phyloP scores from a whole-genome alignment of 2,888 invertebrate species.

The Tenthredo notha region DNA sequence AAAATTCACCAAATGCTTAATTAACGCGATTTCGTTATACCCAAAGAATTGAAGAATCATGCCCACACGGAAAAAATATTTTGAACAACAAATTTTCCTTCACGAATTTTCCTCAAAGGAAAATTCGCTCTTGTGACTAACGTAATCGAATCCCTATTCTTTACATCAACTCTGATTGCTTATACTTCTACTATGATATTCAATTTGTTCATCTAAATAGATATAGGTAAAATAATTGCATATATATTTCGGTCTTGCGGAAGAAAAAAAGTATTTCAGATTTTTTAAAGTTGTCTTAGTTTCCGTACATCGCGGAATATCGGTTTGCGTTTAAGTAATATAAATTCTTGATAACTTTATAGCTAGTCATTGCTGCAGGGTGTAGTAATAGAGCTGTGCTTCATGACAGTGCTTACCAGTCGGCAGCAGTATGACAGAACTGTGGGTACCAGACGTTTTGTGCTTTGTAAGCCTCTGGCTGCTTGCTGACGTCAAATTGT shows the following conservation, averaged over 20 bases:
- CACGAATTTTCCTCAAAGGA: no score
- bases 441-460: background rate
- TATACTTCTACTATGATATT: no score
- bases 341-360: background rate
- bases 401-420: constrained; percentile 9
- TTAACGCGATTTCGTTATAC: no score
- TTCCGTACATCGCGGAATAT: background rate
- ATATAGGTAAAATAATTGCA: no score
- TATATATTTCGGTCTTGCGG: background rate
- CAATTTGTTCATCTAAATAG: no score
- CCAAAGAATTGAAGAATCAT: no score
- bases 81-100: no score
- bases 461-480: constrained; percentile 40
- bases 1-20: no score
- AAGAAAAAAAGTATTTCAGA: background rate
- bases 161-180: no score
- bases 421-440: constrained; percentile 6
- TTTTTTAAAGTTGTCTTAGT: background rate
- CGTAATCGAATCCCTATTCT: no score
- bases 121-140: no score
- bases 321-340: background rate
- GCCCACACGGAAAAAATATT: no score
- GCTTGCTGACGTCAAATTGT: constrained; percentile 50
- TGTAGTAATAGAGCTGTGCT: constrained; percentile 18
- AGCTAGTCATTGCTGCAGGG: background rate